Evolutionary conservation across 2,888 invertebrate species (phyloP).

Genomic region (Brachyptera risi): DNA sequence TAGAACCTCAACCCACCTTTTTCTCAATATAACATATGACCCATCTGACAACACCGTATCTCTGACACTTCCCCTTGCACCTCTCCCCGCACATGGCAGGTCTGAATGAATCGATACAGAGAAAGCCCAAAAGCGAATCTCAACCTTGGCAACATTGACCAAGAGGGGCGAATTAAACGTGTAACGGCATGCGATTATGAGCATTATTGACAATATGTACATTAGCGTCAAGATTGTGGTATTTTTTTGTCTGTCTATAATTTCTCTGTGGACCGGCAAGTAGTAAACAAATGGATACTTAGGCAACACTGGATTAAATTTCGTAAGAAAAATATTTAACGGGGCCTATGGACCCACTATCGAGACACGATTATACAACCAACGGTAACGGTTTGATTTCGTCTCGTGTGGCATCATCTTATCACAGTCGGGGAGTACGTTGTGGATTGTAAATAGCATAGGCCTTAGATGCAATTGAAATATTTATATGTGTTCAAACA

Average conservation of each 20-base stretch:
- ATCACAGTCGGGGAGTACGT: too few species aligned
- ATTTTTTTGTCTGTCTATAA: neutral
- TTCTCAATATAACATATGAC: neutral
- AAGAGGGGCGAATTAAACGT: neutral
- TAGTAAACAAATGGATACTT: neutral
- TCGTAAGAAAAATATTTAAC: neutral
- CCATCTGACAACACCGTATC: conserved; percentile 23
- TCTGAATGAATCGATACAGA: conserved; percentile 30
- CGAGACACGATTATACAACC: too few species aligned
- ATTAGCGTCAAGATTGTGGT: too few species aligned
- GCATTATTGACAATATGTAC: neutral
- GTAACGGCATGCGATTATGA: neutral
- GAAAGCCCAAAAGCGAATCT: conserved; percentile 24
- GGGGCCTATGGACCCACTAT: too few species aligned
- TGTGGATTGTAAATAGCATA: too few species aligned
- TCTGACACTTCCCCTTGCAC: conserved; percentile 10
- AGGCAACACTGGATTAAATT: neutral
- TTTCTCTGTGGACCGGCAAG: neutral
- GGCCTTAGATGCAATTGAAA: too few species aligned
- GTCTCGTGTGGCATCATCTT: too few species aligned
- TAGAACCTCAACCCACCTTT: neutral
- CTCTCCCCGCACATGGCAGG: conserved; percentile 19
- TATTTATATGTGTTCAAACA: neutral
- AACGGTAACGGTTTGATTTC: too few species aligned
- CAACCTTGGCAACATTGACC: conserved; percentile 20